Evolutionary conservation across 2,797 vertebrate genomes (phyloP).

Genomic region (Cirrhinus molitorella): DNA sequence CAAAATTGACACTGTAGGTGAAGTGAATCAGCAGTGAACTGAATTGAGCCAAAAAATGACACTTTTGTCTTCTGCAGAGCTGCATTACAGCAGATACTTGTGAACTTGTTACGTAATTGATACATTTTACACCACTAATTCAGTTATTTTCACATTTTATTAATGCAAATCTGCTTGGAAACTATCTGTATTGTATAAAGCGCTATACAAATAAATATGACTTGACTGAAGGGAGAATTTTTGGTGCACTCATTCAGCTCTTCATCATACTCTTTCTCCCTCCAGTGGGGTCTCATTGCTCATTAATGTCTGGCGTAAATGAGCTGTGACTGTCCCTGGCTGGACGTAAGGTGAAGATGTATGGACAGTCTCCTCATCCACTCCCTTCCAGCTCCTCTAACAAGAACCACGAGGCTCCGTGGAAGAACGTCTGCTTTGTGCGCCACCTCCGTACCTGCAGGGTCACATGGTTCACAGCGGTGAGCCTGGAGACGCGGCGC

Average conservation of each 20-base stretch:
- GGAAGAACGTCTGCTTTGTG: slow-evolving; percentile 62
- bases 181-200: background rate
- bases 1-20: background rate
- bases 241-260: background rate
- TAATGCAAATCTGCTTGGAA: background rate
- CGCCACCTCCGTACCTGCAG: slow-evolving; percentile 36
- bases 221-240: background rate
- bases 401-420: slow-evolving; percentile 32
- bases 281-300: slow-evolving; percentile 60
- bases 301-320: slow-evolving; percentile 74
- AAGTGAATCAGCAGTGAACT: background rate
- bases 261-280: background rate
- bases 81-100: background rate
- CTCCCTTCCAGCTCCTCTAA: background rate
- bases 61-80: background rate
- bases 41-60: background rate
- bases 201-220: background rate
- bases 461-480: slow-evolving; percentile 56
- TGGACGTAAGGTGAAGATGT: slow-evolving; percentile 56
- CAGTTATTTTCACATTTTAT: background rate
- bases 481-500: slow-evolving; percentile 63
- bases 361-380: slow-evolving; percentile 60
- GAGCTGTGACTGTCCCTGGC: slow-evolving; percentile 68
- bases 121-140: background rate
- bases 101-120: background rate